Evolutionary conservation across 2,888 invertebrate species (phyloP).

Genomic region (Stegophylla sp.): DNA sequence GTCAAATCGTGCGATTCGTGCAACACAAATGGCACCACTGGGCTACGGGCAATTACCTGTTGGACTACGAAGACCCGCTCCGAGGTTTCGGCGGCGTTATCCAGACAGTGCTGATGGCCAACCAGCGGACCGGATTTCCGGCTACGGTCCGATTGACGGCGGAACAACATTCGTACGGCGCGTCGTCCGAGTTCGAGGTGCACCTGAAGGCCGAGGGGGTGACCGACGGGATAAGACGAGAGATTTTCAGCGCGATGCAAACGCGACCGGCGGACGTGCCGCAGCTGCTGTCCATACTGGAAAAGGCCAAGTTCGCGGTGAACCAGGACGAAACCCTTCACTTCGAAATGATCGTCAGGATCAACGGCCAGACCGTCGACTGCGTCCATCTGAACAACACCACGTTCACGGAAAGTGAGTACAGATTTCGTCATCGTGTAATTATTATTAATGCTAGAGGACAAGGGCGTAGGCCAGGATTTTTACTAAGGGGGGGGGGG

Average conservation of each 20-base stretch:
- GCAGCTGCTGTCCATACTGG: constrained; percentile 56
- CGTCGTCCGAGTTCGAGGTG: constrained; percentile 63
- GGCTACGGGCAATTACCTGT: constrained; percentile 76
- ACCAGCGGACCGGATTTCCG: constrained; percentile 72
- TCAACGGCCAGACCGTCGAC: constrained; percentile 66
- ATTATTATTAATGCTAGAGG: no score
- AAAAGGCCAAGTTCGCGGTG: constrained; percentile 60
- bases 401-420: constrained; percentile 72
- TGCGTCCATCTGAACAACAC: constrained; percentile 74
- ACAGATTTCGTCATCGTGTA: no score
- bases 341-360: constrained; percentile 62
- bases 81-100: constrained; percentile 70
- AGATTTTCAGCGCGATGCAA: constrained; percentile 4
- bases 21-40: constrained; percentile 66
- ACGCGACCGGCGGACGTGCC: not conserved
- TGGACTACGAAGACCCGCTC: constrained; percentile 73
- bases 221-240: not conserved
- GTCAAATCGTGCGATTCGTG: constrained; percentile 73
- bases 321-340: constrained; percentile 61
- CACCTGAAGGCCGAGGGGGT: constrained; percentile 46
- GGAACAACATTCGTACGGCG: constrained; percentile 69
- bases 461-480: no score
- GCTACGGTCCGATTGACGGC: constrained; percentile 70
- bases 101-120: constrained; percentile 72
- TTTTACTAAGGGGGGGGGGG: no score